Evolutionary conservation across 2,888 invertebrate species (phyloP), one percentile per base, ranked within the genome.

Genomic region (Netelia virgata): DNA sequence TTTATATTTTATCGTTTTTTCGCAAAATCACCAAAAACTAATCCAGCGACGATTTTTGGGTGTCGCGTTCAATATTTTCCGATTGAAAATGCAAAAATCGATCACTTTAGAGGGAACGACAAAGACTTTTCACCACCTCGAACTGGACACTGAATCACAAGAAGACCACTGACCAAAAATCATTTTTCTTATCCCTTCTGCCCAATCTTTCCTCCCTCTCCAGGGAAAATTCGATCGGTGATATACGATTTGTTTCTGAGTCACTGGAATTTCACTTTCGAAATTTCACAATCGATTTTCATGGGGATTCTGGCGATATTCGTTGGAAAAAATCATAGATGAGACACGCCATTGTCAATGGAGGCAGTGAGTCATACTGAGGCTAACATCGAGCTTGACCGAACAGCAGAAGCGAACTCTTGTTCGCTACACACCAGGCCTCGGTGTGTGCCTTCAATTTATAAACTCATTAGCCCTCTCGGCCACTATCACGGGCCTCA

Each of bases 381-480:
- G 57, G 66, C 82, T 28, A 61, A 74, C 70, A 68, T 61, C 79
- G 76, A 73, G 82, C 80, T 61, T 69, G 72, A 72, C 55, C 57
- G 81, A 84, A 78, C n/a, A 72, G 68, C 77, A 78, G 70, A 82
- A 82, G 64, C 78, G 28, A 57, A 74, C 84, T 83, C 73, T 69
- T 61, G 70, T 79, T 72, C 82, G 66, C 59, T 84, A 86, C 87
- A 85, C 79, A 82, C 79, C 88, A 84, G 88, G 88, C 88, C 87
- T 88, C 83, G 86, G 85, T 83, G n/a, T 81, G 82, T 84, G 84
- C 82, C 89, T 87, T 90, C 92, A 93, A 93, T 93, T 93, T 92
- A 92, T 89, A 87, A 89, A 89, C 92, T 92, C 91, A 91, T 92
- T 92, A 92, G 78, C 78, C 90, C 89, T 90, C 87, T 47, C 72